Base-by-base conservation (phyloP, 2,113 vertebrate species). In the Sebastes fasciatus region DNA sequence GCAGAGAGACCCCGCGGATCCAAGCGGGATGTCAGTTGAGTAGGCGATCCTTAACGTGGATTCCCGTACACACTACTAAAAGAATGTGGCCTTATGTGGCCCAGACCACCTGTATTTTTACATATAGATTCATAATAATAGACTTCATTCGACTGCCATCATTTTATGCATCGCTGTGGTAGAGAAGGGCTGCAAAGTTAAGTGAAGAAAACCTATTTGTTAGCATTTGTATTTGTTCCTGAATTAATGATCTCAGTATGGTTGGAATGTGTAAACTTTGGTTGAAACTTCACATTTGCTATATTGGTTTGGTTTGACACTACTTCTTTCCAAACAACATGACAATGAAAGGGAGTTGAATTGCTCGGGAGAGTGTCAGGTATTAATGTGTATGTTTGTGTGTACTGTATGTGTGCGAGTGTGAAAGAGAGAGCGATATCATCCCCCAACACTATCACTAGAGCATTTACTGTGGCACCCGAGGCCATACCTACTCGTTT, bases 401-500 rank as follows among this genome's bases (percentile, higher is more conserved):
- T 74, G 63, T 42, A 42, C 49, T 54, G 49, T 42, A 34, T 54
- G 40, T 51, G 62, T 63, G 57, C 8, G 45, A 57, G 64, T 60
- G 60, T 61, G 52, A 58, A 17, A 61, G 14, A 61, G 49, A 83
- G 55, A 79, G 74, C 62, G 62, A 58, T 68, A 66, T 49, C 60
- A 74, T 54, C 71, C 52, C 2, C 7, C 21, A 62, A 43, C 49
- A 49, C 65, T 13, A 26, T 72, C 52, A 74, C n/a, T 75, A 14
- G 8, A 87, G 69, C 69, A 70, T 84, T 88, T 75, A 77, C 55
- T 43, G 48, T 68, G 52, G 42, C 77, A 74, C 82, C 81, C 8
- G 43, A 64, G 76, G 79, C 80, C 57, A 74, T 54, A 80, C 77
- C 65, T 61, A 26, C 75, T 79, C 19, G 67, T 84, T 86, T 83